Conservation (phyloP, 2,888 invertebrate species). For the Cheilosia urbana region DNA sequence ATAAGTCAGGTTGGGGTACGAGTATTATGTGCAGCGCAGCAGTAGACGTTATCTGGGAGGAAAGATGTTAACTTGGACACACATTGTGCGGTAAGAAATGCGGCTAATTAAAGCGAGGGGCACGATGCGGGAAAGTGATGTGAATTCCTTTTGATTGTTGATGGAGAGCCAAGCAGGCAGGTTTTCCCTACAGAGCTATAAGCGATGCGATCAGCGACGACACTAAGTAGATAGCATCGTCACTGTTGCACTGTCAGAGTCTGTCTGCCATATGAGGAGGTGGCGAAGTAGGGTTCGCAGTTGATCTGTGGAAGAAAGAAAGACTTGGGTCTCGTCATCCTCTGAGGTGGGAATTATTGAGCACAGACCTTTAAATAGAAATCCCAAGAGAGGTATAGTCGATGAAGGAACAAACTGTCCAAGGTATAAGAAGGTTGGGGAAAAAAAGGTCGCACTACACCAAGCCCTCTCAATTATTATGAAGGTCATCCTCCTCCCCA, state of each 20-base stretch:
- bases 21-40: conserved; percentile 34
- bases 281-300: no score
- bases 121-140: conserved; percentile 47
- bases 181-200: conserved; percentile 30
- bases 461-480: no score
- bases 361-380: no score
- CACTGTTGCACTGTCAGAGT: conserved; percentile 43
- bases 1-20: conserved; percentile 50
- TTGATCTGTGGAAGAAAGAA: no score
- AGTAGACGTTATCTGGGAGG: conserved; percentile 52
- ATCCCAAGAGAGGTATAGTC: no score
- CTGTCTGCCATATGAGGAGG: conserved; percentile 1
- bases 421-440: no score
- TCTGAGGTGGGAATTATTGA: no score
- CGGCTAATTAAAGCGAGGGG: conserved; percentile 67
- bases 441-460: no score
- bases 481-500: no score
- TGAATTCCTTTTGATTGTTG: conserved; percentile 60
- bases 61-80: conserved; percentile 68
- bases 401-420: no score
- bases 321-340: no score
- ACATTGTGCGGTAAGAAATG: conserved; percentile 74
- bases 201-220: conserved; percentile 58
- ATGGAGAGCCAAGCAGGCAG: neutral
- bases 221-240: conserved; percentile 61